Base-by-base conservation (phyloP, 2,113 vertebrate genomes). In the Centropristis striata region DNA sequence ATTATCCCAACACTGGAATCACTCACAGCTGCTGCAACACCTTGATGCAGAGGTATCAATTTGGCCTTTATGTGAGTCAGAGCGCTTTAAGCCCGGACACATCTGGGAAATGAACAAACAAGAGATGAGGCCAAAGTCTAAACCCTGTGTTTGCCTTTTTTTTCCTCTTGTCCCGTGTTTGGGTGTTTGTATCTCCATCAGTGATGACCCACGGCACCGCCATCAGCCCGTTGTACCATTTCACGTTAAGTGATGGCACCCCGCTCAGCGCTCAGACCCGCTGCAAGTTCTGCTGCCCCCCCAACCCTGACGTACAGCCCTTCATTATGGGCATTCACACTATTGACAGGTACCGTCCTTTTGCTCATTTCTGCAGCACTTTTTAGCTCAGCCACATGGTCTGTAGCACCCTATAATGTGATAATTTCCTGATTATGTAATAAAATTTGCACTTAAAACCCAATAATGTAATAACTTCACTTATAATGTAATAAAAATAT, bases 301-400 rank as follows among this genome's bases (percentile, higher is more conserved):
- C 96, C 75, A 97, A 96, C 92, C 96, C 96, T 20, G 97, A 98
- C 46, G 94, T 96, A 90, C 97, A 98, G 84, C 97, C 98, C 90
- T 98, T 98, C 96, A 98, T 99, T 87, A 97, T 98, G 97, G 97
- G 97, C 94, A 97, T 99, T 87, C 97, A 99, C 91, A 95, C 97
- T 96, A 98, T 99, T 77, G 96, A 98, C 96, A 98, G 98, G 98
- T 98, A 93, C 76, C 18, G 1, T 37, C 6, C 23, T 27, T 28
- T 15, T 1, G 25, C 27, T 5, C 3, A 14, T 27, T n/a, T 42
- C 4, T n/a, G 8, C 3, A 2, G 32, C 36, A 4, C 50, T 41
- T 25, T 50, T 6, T 32, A 27, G 1, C 27, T 37, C 27, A 1
- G 5, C 25, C 53, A 21, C 12, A 8, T 20, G n/a, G 0, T 32